Evolutionary conservation across 2,888 invertebrate species (phyloP), one percentile per base, ranked within the genome.

Genomic region (Protonemura montana): DNA sequence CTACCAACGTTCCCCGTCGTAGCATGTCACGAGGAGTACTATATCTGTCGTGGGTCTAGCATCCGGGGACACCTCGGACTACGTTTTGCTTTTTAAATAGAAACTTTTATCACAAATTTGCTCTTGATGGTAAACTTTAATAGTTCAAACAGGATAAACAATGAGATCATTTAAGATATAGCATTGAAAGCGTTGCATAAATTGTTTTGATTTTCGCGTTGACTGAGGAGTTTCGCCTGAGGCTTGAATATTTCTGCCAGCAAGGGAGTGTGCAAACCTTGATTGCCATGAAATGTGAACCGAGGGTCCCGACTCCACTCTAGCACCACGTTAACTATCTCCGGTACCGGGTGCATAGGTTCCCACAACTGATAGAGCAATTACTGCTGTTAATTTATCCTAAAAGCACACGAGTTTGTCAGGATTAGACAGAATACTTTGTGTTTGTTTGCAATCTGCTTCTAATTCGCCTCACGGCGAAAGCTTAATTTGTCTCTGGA

Each of bases 301-400:
- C 35, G 35, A 35, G 35, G 5, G 35, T 35, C 35, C 35, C 59
- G 13, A 1, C 59, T 59, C 13, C 59, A 10, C 59, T 59, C 59
- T 59, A 16, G 16, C 21, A 10, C 59, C 59, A 21, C 21, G 59
- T 21, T 13, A 59, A 59, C 59, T 59, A 59, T 59, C 59, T 59
- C 59, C 21, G 16, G 13, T 5, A 21, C 59, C 59, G 59, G 59
- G 59, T 59, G 59, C 59, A 59, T 59, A 59, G 59, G 59, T 59
- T 59, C 59, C 59, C 59, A 59, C 59, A 59, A 59, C 59, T 59
- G 59, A 59, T 59, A 59, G 59, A 59, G 59, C 59, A 59, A 59
- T 59, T 59, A 59, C 59, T 59, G 59, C 59, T 59, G 59, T 59
- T 59, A 59, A 59, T 59, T 59, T 59, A 59, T 59, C 59, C 59